These are phyloP conservation scores for Cephalopterus ornatus DNA, from an alignment of 2,113 vertebrate genomes.

Conservation along the genomic window DNA sequence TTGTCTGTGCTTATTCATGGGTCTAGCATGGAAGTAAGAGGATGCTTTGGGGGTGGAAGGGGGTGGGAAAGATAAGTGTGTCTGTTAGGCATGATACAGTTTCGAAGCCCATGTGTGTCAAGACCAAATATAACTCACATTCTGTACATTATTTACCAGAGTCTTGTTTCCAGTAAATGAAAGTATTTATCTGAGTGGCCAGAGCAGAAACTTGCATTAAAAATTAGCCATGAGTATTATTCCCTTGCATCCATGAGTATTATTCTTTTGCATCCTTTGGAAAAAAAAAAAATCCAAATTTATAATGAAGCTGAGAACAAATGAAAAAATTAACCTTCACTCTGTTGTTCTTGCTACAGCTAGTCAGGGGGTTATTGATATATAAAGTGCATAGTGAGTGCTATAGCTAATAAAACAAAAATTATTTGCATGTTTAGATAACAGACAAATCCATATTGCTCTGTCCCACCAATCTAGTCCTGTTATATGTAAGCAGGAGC, in stretches of 20 bases:
- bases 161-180: not conserved
- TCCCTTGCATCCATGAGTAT: not conserved
- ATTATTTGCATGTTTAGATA: not conserved
- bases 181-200: not conserved
- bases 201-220: not conserved
- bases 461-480: not conserved
- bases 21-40: not conserved
- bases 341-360: not conserved
- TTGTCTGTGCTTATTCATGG: not conserved
- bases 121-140: not conserved
- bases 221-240: not conserved
- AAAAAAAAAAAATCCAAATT: not conserved
- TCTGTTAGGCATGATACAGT: not conserved
- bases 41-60: not conserved
- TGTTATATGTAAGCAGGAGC: not conserved
- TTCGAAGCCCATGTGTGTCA: not conserved
- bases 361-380: not conserved
- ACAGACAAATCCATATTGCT: not conserved
- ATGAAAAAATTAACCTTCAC: not conserved
- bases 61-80: not conserved
- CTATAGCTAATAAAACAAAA: not conserved
- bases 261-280: not conserved
- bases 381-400: not conserved
- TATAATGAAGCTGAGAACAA: not conserved
- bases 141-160: not conserved